These are phyloP conservation scores for Brachionus sp. DNA, from an alignment of 1,140 invertebrate genomes.

Conservation along the genomic window DNA sequence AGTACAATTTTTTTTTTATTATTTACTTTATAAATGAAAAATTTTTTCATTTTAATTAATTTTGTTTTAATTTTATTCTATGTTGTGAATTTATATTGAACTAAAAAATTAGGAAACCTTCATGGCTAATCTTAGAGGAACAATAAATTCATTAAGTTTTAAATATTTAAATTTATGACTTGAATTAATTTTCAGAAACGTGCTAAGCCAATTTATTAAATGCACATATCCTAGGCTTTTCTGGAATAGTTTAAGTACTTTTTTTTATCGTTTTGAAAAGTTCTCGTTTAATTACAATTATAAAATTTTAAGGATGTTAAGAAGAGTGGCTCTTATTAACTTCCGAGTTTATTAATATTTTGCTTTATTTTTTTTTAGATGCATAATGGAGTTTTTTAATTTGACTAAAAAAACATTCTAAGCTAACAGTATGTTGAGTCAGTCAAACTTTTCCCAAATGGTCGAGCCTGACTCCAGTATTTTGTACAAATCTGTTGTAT, in stretches of 20 bases:
- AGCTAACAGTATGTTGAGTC: neutral
- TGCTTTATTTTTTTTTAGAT: neutral
- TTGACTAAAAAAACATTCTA: neutral
- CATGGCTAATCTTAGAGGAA: neutral
- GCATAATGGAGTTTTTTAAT: neutral
- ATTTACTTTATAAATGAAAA: neutral
- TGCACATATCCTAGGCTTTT: neutral
- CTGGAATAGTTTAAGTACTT: neutral
- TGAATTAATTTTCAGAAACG: too few species aligned
- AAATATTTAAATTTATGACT: neutral
- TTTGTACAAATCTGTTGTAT: constrained; percentile 6
- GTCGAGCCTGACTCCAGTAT: neutral
- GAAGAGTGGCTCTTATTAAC: neutral
- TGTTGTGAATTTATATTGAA: neutral
- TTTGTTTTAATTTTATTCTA: neutral
- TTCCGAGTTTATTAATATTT: neutral
- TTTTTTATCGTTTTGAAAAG: neutral
- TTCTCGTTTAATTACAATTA: neutral
- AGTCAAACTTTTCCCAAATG: neutral
- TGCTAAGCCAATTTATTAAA: too few species aligned
- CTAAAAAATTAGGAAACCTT: neutral
- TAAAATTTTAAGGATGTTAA: neutral
- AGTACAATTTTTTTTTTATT: neutral
- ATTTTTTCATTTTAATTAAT: neutral
- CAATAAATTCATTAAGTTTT: neutral